A percentile compares a stretch with the other conserved stretches of the same genome.
Conservation (phyloP, 2,113 vertebrate genomes). For the Eptatretus burgeri region DNA sequence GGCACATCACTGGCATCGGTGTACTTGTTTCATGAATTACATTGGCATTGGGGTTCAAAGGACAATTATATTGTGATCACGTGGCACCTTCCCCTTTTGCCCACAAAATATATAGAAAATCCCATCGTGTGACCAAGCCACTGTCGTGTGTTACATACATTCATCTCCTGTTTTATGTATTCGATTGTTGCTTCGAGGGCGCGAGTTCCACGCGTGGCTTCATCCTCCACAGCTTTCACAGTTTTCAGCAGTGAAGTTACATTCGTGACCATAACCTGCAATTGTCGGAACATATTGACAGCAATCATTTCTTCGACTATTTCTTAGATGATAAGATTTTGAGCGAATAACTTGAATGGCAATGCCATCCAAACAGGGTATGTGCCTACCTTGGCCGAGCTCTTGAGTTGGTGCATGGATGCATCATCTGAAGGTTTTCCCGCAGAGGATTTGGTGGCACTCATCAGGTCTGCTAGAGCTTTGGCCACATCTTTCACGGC, state of each 20-base stretch:
- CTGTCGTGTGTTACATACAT: slow-evolving; percentile 21
- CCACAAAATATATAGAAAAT: too few species aligned
- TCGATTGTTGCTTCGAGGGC: slow-evolving; percentile 86
- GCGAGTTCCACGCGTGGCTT: slow-evolving; percentile 80
- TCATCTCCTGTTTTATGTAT: slow-evolving; percentile 89
- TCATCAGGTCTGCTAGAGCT: slow-evolving; percentile 75
- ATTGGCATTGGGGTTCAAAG: too few species aligned
- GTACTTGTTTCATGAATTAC: too few species aligned
- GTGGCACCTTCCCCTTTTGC: too few species aligned
- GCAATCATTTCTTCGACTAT: neutral
- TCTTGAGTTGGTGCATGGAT: slow-evolving; percentile 95
- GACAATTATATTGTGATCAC: too few species aligned
- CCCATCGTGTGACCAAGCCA: too few species aligned
- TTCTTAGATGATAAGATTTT: too few species aligned
- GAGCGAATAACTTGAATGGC: too few species aligned
- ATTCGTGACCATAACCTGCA: slow-evolving; percentile 93
- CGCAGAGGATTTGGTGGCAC: slow-evolving; percentile 80
- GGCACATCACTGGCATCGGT: too few species aligned
- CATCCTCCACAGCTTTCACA: slow-evolving; percentile 92
- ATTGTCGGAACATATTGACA: slow-evolving; percentile 3
- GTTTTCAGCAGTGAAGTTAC: slow-evolving; percentile 94
- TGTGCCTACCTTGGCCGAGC: slow-evolving; percentile 62
- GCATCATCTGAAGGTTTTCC: slow-evolving; percentile 79
- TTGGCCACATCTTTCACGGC: slow-evolving; percentile 92
- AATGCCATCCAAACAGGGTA: too few species aligned